Evolutionary conservation across 2,113 vertebrate species (phyloP).

Genomic region (Sorex fumeus): DNA sequence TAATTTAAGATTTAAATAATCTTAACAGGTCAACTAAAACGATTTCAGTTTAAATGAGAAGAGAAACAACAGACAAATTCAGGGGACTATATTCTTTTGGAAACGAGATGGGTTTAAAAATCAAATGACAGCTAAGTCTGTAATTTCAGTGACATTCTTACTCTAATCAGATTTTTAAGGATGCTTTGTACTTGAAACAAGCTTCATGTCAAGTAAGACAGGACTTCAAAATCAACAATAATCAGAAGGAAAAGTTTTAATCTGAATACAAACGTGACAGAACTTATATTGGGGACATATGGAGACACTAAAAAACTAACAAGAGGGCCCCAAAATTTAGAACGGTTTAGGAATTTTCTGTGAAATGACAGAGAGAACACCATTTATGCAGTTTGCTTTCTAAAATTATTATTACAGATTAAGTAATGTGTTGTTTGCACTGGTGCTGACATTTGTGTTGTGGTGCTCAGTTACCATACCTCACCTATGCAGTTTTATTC

Average conservation of each 20-base stretch:
- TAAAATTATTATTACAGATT: no score
- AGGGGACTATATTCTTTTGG: not conserved
- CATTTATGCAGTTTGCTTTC: not conserved
- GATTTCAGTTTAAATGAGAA: not conserved
- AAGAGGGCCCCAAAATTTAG: not conserved
- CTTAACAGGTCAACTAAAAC: not conserved
- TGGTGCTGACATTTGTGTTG: no score
- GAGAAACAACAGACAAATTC: not conserved
- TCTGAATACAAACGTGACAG: not conserved
- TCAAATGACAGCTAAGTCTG: not conserved
- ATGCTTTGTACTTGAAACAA: not conserved
- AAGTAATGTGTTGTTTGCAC: no score
- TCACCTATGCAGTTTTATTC: not conserved
- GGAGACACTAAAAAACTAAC: not conserved
- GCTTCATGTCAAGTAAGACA: conserved; percentile 40
- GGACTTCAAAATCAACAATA: conserved; percentile 33
- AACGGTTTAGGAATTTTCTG: not conserved
- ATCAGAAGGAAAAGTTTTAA: conserved; percentile 45
- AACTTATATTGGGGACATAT: not conserved
- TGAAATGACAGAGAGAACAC: not conserved
- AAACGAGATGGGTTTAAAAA: not conserved
- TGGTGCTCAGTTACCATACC: no score
- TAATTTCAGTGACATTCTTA: not conserved
- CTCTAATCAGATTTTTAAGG: not conserved
- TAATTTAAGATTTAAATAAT: conserved; percentile 25